These are phyloP conservation scores for Halocaridina rubra DNA, from an alignment of 2,888 invertebrate genomes.

Conservation along the genomic window DNA sequence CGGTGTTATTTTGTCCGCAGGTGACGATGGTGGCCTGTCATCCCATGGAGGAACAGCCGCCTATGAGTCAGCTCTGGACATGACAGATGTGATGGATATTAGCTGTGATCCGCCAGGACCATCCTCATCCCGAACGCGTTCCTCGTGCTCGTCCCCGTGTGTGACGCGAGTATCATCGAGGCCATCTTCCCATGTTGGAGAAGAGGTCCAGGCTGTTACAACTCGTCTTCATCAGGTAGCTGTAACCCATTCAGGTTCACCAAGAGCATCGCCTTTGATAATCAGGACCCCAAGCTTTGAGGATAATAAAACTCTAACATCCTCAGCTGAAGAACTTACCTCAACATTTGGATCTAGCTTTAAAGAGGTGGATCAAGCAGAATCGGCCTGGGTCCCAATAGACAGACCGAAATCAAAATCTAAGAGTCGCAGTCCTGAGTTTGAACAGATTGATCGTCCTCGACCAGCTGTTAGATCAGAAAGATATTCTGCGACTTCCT, in stretches of 20 bases:
- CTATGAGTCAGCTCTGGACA: constrained; percentile 41
- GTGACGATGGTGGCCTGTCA: constrained; percentile 31
- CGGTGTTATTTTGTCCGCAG: constrained; percentile 50
- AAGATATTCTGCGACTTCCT: neutral
- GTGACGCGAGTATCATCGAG: constrained; percentile 38
- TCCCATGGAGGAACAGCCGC: constrained; percentile 18
- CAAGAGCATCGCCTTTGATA: constrained; percentile 38
- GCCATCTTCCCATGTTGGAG: constrained; percentile 40
- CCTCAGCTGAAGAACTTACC: constrained; percentile 54
- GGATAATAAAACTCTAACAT: constrained; percentile 47
- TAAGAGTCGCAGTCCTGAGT: constrained; percentile 31
- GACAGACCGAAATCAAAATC: constrained; percentile 21
- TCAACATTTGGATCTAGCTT: constrained; percentile 31
- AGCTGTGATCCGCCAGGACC: constrained; percentile 61
- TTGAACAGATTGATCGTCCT: constrained; percentile 27
- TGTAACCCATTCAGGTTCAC: constrained; percentile 36
- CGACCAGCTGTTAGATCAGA: neutral
- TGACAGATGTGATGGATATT: constrained; percentile 62
- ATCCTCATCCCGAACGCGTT: constrained; percentile 26
- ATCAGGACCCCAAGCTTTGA: constrained; percentile 53
- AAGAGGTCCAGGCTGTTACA: constrained; percentile 52
- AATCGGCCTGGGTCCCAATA: constrained; percentile 41
- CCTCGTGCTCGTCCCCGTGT: constrained; percentile 18
- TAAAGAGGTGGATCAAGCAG: constrained; percentile 15
- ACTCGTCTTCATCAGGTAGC: constrained; percentile 54